Evolutionary conservation across 2,113 vertebrate species (phyloP).

Genomic region (Alexandromys fortis): DNA sequence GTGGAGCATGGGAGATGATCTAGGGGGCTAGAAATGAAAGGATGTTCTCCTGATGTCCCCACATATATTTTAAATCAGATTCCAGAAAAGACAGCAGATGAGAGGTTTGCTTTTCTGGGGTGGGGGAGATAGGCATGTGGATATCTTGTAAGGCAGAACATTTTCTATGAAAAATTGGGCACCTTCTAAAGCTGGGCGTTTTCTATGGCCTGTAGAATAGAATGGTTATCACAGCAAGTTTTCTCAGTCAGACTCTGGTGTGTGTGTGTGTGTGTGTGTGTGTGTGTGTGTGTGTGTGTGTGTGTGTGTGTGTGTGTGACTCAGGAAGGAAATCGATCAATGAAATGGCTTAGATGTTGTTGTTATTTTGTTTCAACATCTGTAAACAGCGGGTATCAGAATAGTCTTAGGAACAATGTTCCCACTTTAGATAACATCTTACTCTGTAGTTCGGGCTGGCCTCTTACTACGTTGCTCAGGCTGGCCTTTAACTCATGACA

Average conservation of each 20-base stretch:
- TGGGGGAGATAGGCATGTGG: background rate
- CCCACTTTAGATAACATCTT: background rate
- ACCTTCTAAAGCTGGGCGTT: background rate
- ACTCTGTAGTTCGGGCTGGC: background rate
- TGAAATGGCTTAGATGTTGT: background rate
- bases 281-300: too few species aligned
- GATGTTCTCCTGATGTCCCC: background rate
- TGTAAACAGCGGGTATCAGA: background rate
- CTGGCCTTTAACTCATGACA: background rate
- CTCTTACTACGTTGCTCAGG: background rate
- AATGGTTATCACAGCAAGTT: background rate
- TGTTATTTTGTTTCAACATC: background rate
- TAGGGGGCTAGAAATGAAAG: background rate
- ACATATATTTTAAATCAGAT: background rate
- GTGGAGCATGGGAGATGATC: background rate
- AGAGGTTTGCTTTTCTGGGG: background rate
- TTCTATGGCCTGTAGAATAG: background rate
- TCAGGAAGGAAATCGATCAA: background rate
- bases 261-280: too few species aligned
- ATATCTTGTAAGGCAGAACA: background rate
- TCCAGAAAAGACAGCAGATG: background rate
- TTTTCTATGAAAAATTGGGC: background rate
- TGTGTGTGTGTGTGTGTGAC: too few species aligned
- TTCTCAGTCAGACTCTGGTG: background rate
- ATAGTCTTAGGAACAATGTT: background rate